A percentile compares a stretch with the other conserved stretches of the same genome.
phyloP scores from a whole-genome alignment of 2,888 invertebrate species.

The Cyaniris semiargus region DNA sequence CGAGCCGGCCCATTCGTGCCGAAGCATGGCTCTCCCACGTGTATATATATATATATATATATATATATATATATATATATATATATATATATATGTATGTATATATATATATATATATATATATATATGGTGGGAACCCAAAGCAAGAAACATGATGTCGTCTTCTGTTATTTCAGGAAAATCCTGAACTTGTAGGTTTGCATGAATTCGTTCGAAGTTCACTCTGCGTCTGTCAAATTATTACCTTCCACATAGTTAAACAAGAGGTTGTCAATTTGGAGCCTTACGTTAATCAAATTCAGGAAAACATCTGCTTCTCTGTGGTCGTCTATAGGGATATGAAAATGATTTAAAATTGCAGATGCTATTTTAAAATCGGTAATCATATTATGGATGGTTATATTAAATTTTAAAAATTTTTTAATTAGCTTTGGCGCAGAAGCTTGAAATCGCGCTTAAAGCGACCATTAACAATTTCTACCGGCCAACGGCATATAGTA shows the following conservation, averaged over 20 bases:
- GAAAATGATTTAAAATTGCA: background rate
- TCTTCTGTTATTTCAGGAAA: conserved; percentile 18
- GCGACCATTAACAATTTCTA: conserved; percentile 39
- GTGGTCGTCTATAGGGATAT: background rate
- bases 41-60: no score
- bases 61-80: no score
- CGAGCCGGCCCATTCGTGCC: no score
- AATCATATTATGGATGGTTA: conserved; percentile 29
- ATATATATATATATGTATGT: no score
- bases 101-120: no score
- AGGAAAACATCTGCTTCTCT: conserved; percentile 1
- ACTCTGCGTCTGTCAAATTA: conserved; percentile 1
- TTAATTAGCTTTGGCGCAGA: conserved; percentile 38
- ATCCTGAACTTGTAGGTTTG: background rate
- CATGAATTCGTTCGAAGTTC: background rate
- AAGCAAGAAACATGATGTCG: conserved; percentile 3
- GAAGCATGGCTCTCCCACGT: no score
- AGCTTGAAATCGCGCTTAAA: conserved; percentile 39
- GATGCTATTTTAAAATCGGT: conserved; percentile 24
- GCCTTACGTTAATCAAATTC: background rate
- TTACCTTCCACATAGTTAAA: background rate
- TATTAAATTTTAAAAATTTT: no score
- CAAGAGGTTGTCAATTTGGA: background rate
- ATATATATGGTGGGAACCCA: background rate
- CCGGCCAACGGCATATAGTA: conserved; percentile 39